Evolutionary conservation across 2,888 invertebrate genomes (phyloP), one percentile per base, ranked within the genome.

Genomic region (Harmothoe impar): DNA sequence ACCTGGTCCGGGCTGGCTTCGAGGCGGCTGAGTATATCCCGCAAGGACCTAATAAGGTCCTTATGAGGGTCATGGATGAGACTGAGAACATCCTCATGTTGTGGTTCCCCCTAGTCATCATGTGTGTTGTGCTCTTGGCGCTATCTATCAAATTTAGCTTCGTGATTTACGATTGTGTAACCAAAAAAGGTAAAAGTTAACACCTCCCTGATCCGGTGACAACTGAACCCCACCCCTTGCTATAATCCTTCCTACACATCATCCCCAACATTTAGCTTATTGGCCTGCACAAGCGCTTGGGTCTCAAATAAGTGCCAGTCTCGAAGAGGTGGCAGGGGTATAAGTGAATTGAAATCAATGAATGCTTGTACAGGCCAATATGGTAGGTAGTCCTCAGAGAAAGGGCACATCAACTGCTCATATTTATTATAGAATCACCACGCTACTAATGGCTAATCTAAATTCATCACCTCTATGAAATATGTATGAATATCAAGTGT

Each of bases 1-100:
- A 93, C 88, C 91, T 93, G 10, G 92, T 93, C 31, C 84, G 93
- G 7, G 92, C 93, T 23, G 92, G 91, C 72, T 93, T 93, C 77
- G 92, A 93, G 77, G 92, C 92, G 31, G 93, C 93, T 17, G 93
- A 93, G 78, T 93, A 93, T 91, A 84, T 91, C 25, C 93, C 93
- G 0, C 92, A 92, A 52, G 93, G 93, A 23, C 93, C 93, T 1
- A 93, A 93, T 86, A 90, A 88, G 52, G 43, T 90, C 1, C 92
- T 93, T 62, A 93, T 93, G 92, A 56, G 35, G 43, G 92, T 93
- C 17, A 92, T 93, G 84, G 91, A 92, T 10, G 92, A 92, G 43
- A 62, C 92, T 20, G 93, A 93, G 88, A 93, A 92, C 51, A 89
- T 90, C 17, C 91, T 93, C 35, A 92, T 92, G 91, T 86, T 93